These are phyloP conservation scores for Hirundo rustica DNA, from an alignment of 2,797 vertebrate species.

Conservation along the genomic window DNA sequence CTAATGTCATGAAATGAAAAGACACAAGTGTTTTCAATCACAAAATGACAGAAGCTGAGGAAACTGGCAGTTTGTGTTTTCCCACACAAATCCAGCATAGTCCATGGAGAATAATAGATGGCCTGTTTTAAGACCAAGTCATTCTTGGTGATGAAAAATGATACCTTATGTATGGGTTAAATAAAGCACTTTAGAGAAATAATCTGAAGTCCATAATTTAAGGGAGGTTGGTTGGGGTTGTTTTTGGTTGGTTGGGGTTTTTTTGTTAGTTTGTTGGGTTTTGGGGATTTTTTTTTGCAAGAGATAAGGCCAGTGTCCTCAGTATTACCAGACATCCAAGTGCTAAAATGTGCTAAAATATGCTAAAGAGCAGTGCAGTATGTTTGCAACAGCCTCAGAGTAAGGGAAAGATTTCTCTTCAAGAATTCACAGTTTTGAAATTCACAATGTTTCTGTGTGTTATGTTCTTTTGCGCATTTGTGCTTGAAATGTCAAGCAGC, in stretches of 20 bases:
- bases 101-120: background rate
- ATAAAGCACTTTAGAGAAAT: background rate
- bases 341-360: background rate
- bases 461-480: background rate
- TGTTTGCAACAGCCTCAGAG: background rate
- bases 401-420: background rate
- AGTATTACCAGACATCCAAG: background rate
- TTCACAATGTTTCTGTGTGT: background rate
- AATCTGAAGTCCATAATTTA: background rate
- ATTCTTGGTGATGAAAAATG: background rate
- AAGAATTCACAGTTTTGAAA: background rate
- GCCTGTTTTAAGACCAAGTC: background rate
- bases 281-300: background rate
- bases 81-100: background rate
- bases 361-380: background rate
- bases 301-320: background rate
- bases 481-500: background rate
- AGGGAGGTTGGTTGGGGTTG: background rate
- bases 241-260: background rate
- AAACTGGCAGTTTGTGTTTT: constrained; percentile 29
- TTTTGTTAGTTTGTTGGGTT: background rate
- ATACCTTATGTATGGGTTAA: background rate
- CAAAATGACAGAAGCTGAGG: constrained; percentile 31
- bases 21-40: constrained; percentile 51
- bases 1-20: background rate